Evolutionary conservation across 2,113 vertebrate genomes (phyloP).

Genomic region (Ptilorrhoa leucosticta): DNA sequence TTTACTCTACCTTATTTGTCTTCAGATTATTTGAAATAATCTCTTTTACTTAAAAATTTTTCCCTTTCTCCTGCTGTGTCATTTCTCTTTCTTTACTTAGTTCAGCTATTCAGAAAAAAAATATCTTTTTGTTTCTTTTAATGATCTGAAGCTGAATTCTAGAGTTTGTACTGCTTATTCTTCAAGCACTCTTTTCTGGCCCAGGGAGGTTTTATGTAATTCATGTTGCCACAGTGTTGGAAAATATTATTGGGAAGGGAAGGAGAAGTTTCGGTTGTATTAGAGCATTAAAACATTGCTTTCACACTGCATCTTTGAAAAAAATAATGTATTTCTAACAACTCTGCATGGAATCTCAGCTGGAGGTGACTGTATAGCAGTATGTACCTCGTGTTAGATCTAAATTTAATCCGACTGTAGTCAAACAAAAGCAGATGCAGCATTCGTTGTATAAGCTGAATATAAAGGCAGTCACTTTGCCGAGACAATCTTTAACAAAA

Average conservation of each 20-base stretch:
- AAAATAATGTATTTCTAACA: conserved; percentile 42
- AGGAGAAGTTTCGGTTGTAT: neutral
- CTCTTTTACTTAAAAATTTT: neutral
- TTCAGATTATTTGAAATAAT: neutral
- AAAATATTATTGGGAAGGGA: conserved; percentile 22
- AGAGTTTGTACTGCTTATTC: neutral
- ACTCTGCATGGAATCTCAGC: neutral
- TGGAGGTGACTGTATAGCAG: neutral
- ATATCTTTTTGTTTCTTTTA: neutral
- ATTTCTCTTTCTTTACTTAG: neutral
- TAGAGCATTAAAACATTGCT: conserved; percentile 16
- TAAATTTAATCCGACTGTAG: neutral
- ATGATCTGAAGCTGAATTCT: neutral
- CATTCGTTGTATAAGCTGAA: neutral
- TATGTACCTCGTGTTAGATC: neutral
- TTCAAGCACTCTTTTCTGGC: neutral
- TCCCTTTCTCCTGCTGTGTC: neutral
- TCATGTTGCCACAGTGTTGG: neutral
- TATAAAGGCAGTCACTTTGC: neutral
- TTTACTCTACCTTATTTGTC: neutral
- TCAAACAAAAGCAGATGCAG: neutral
- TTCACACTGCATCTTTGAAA: conserved; percentile 15
- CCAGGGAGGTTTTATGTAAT: neutral
- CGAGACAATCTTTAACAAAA: neutral
- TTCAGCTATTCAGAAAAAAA: neutral